Percentiles rank a stretch among this genome's conserved stretches.
These are phyloP conservation scores for Dioctria linearis DNA, from an alignment of 2,888 invertebrate genomes.

Conservation along the genomic window DNA sequence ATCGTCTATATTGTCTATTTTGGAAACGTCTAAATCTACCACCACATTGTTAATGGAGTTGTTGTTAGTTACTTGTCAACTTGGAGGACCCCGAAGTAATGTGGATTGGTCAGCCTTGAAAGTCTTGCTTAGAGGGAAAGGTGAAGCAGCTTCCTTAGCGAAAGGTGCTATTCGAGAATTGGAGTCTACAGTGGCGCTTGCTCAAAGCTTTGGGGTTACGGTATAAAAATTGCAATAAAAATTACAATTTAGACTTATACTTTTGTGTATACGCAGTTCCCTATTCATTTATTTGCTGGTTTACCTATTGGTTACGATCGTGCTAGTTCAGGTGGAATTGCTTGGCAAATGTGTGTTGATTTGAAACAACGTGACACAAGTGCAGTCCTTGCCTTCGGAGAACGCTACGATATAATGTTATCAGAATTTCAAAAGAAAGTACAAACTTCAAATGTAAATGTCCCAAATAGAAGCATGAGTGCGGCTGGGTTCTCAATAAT, in stretches of 20 bases:
- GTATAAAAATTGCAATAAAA: constrained; percentile 70
- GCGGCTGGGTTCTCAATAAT: constrained; percentile 91
- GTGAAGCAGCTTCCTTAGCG: constrained; percentile 78
- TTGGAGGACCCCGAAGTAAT: constrained; percentile 66
- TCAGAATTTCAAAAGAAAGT: constrained; percentile 76
- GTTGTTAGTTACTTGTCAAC: constrained; percentile 65
- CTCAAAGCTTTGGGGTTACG: constrained; percentile 82
- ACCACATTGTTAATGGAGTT: constrained; percentile 67
- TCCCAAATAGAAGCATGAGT: constrained; percentile 66
- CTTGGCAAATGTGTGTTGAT: constrained; percentile 74
- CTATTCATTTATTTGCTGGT: constrained; percentile 72
- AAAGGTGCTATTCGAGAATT: constrained; percentile 83
- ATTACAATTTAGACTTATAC: background rate
- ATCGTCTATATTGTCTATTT: constrained; percentile 78
- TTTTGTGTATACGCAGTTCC: constrained; percentile 72
- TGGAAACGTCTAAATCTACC: constrained; percentile 72
- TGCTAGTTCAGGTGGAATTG: constrained; percentile 74
- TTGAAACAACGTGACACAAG: constrained; percentile 70
- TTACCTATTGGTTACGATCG: constrained; percentile 73
- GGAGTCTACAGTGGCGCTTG: constrained; percentile 80
- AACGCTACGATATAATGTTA: constrained; percentile 89
- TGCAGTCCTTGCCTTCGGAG: constrained; percentile 88
- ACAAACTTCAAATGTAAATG: constrained; percentile 66
- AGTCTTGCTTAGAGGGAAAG: constrained; percentile 79
- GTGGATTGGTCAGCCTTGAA: constrained; percentile 67